Base-by-base conservation (phyloP, 2,888 invertebrate genomes). In the Cephus spinipes region DNA sequence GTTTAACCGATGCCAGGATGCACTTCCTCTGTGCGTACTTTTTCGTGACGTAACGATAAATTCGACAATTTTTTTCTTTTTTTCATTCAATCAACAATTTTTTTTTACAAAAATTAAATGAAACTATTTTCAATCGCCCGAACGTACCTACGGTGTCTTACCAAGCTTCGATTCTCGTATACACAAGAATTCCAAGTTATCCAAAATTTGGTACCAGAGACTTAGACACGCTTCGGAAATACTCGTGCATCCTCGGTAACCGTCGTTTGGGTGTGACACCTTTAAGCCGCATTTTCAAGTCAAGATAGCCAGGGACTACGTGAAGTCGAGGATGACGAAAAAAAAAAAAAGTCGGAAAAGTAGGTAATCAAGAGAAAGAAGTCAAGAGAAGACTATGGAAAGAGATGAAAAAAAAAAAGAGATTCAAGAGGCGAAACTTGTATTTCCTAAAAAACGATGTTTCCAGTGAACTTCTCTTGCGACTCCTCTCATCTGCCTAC, bases 361-460 rank as follows among this genome's bases (percentile, higher is more conserved):
- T 23, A 55, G 55, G 55, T 23, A 55, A 55, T 55, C 55, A 9
- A 23, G 9, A 55, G 55, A 9, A 55, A 55, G 23, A 55, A 15
- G 55, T 23, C 9, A 55, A 2, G 55, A 55, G 71, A 71, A 12
- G 71, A 71, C 12, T 31, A 71, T 73, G 34, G 33, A 30, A 77
- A 34, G 36, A 35, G 68, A 15, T 12, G 40, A n/a, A n/a, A 35
- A 68, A 75, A 55, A 33, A 33, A 73, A 79, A 73, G 73, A 55
- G 75, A 11, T 12, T 71, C 32, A 77, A 68, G 74, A 78, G 68
- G 81, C 74, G 73, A 83, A 86, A 83, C 83, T 84, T 79, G 85
- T 87, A 87, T 87, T 87, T 86, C 85, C 85, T 85, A 84, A 85
- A 87, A 87, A 86, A 81, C 86, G 81, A 85, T 83, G 77, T 75